Conservation (phyloP, 2,888 invertebrate genomes). For the Rhynchonema sp. region DNA sequence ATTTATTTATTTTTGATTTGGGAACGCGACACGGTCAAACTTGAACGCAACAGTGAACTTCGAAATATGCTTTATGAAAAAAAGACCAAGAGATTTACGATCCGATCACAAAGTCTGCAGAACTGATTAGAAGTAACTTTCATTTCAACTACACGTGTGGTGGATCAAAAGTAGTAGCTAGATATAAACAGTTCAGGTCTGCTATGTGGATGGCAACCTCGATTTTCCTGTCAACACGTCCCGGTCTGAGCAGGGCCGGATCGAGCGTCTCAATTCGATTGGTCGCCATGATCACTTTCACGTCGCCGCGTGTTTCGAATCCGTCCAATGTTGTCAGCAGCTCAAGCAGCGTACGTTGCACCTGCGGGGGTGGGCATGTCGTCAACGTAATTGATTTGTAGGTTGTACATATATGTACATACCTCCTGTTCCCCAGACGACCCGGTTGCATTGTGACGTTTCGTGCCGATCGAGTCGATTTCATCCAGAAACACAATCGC, state of each 20-base stretch:
- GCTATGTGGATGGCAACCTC: not conserved
- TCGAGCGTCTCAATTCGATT: slow-evolving; percentile 1
- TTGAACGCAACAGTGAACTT: no score
- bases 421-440: not conserved
- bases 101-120: not conserved
- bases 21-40: no score
- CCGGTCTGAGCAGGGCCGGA: slow-evolving; percentile 1
- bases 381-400: no score
- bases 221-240: slow-evolving; percentile 1
- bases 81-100: not conserved
- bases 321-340: slow-evolving; percentile 1
- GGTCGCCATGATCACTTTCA: slow-evolving; percentile 1
- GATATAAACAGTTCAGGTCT: not conserved
- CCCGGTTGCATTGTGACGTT: not conserved
- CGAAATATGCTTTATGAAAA: not conserved
- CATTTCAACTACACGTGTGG: no score
- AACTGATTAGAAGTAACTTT: no score
- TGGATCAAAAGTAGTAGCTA: no score
- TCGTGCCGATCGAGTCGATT: not conserved
- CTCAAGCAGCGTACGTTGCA: slow-evolving; percentile 1
- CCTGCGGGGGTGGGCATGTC: not conserved
- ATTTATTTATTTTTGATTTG: not conserved
- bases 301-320: not conserved
- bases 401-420: no score
- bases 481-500: slow-evolving; percentile 1